Percentiles rank a stretch among this genome's conserved stretches.
Evolutionary conservation across 2,888 invertebrate species (phyloP).

Genomic region (Melinopterus prodromus): DNA sequence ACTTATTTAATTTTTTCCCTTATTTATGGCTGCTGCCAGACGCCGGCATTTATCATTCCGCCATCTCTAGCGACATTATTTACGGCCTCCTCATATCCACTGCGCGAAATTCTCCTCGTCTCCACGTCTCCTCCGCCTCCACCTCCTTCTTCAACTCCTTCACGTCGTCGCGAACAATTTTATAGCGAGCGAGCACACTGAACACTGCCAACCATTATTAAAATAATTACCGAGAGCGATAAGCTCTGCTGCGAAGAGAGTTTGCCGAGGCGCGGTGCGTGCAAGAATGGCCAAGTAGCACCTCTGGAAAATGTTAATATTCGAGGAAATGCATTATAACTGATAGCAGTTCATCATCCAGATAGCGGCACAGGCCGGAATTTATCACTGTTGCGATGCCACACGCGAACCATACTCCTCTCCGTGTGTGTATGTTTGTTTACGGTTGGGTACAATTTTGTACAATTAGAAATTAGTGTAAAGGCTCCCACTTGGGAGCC

Average conservation of each 20-base stretch:
- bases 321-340: constrained; percentile 44
- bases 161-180: constrained; percentile 7
- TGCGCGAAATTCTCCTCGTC: not conserved
- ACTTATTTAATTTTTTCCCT: constrained; percentile 4
- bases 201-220: constrained; percentile 13
- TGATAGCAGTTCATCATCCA: constrained; percentile 43
- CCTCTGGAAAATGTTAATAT: constrained; percentile 37
- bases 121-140: not conserved
- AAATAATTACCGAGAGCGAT: constrained; percentile 18
- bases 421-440: not conserved
- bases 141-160: not conserved
- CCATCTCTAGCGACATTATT: not conserved
- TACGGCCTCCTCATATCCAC: constrained; percentile 6
- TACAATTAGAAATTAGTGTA: no score
- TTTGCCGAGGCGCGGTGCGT: constrained; percentile 11
- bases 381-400: constrained; percentile 37
- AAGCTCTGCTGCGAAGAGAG: constrained; percentile 11
- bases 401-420: constrained; percentile 7
- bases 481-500: no score
- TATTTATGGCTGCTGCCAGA: not conserved
- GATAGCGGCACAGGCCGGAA: constrained; percentile 35
- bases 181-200: not conserved
- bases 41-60: not conserved
- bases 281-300: constrained; percentile 31
- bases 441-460: no score